Evolutionary conservation across 1,140 invertebrate species (phyloP).

Genomic region (Drosophila teissieri): DNA sequence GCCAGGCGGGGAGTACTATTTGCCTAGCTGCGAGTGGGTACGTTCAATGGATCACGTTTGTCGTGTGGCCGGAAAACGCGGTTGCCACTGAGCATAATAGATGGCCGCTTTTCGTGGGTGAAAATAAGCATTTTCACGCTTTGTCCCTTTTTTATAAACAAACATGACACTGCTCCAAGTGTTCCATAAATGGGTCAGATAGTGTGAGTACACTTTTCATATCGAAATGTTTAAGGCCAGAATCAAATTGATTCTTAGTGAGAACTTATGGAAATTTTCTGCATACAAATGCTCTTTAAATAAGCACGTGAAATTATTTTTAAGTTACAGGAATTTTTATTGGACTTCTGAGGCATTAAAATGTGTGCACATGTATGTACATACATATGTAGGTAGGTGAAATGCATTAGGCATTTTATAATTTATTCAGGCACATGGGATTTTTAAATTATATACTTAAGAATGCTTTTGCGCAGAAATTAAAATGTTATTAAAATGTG

Average conservation of each 20-base stretch:
- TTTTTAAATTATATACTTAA: not conserved
- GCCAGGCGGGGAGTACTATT: constrained; percentile 21
- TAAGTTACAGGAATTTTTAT: constrained; percentile 13
- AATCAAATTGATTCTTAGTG: not conserved
- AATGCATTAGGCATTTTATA: constrained; percentile 17
- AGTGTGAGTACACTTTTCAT: constrained; percentile 10
- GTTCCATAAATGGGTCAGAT: constrained; percentile 30
- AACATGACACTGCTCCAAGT: constrained; percentile 17
- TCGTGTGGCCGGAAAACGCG: constrained; percentile 13
- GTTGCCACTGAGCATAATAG: constrained; percentile 39
- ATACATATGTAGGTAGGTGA: not conserved
- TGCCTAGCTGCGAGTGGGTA: constrained; percentile 19
- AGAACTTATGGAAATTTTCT: constrained; percentile 18
- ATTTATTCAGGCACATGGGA: not conserved
- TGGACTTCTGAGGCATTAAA: not conserved
- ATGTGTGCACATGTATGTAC: too few species aligned
- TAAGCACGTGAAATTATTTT: constrained; percentile 23
- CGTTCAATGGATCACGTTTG: constrained; percentile 39
- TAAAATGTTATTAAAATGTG: not conserved
- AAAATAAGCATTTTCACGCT: constrained; percentile 18
- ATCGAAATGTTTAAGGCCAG: not conserved
- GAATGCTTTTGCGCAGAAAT: not conserved
- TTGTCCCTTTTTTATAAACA: constrained; percentile 29
- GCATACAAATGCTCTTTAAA: constrained; percentile 25
- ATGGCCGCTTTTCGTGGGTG: constrained; percentile 23